Conservation (phyloP, 2,888 invertebrate genomes). For the Lasiommata megera region DNA sequence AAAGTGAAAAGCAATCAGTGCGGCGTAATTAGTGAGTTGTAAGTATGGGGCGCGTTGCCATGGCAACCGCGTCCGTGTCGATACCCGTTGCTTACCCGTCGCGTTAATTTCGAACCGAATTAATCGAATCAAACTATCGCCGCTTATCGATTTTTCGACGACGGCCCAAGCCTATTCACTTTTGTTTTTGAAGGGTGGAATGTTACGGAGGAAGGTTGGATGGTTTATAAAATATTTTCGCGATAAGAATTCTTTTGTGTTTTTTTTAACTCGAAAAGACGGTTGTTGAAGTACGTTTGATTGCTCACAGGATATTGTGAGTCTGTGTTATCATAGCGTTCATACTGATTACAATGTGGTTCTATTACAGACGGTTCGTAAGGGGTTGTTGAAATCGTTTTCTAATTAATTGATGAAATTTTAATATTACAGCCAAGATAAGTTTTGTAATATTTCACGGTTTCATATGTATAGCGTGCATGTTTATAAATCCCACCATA, state of each 20-base stretch:
- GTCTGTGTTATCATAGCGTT: too few species aligned
- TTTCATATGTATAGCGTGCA: too few species aligned
- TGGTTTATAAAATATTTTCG: not conserved
- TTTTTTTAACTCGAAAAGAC: not conserved
- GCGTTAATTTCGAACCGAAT: slow-evolving; percentile 77
- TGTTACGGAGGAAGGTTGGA: not conserved
- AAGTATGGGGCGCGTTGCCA: slow-evolving; percentile 78
- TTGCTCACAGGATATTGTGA: too few species aligned
- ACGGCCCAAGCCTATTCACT: slow-evolving; percentile 26
- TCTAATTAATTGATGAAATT: too few species aligned
- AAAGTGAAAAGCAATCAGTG: slow-evolving; percentile 81
- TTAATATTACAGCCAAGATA: too few species aligned
- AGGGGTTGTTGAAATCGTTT: too few species aligned
- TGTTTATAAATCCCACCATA: too few species aligned
- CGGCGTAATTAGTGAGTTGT: slow-evolving; percentile 81
- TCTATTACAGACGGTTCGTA: too few species aligned
- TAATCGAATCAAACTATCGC: slow-evolving; percentile 73
- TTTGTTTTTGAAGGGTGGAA: slow-evolving; percentile 10
- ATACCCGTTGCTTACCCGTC: slow-evolving; percentile 72
- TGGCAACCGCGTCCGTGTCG: slow-evolving; percentile 69
- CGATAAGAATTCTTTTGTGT: not conserved
- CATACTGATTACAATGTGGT: too few species aligned
- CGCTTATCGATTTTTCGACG: slow-evolving; percentile 62
- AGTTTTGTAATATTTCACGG: too few species aligned
- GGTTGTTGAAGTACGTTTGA: not conserved